phyloP scores from a whole-genome alignment of 2,113 vertebrate genomes.

The Saguinus midas region DNA sequence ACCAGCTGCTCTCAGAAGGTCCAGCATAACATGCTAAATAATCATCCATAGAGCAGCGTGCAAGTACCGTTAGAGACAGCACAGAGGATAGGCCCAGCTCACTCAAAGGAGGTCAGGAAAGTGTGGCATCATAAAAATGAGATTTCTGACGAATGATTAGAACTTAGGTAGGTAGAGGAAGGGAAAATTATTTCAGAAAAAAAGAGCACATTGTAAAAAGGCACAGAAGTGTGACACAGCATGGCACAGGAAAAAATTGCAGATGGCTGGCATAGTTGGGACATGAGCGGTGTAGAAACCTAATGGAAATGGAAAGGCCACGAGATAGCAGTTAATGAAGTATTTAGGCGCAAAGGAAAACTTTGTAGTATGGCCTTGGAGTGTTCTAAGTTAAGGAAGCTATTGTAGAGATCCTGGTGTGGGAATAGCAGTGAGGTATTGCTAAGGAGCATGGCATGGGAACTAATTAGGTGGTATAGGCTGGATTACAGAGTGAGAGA shows the following conservation, averaged over 20 bases:
- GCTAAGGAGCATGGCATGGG: background rate
- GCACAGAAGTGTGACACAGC: too few relatives aligned
- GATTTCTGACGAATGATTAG: background rate
- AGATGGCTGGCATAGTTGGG: background rate
- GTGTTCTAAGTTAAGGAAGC: background rate
- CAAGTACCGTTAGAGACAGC: background rate
- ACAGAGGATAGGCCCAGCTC: rapidly evolving
- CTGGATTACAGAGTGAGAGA: background rate
- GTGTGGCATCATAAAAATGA: background rate
- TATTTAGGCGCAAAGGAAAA: background rate
- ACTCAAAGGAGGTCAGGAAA: background rate
- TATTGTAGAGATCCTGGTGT: background rate
- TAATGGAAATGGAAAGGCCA: background rate
- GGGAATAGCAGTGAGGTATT: background rate
- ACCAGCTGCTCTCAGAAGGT: background rate
- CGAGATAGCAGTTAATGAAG: background rate
- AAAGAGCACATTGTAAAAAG: background rate
- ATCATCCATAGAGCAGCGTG: rapidly evolving
- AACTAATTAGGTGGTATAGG: background rate
- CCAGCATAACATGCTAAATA: background rate
- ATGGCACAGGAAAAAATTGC: background rate
- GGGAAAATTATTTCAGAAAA: background rate
- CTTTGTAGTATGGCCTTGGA: background rate
- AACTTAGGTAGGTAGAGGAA: background rate
- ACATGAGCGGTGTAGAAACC: background rate